phyloP scores from a whole-genome alignment of 2,888 invertebrate species.

The Neoascia interrupta region DNA sequence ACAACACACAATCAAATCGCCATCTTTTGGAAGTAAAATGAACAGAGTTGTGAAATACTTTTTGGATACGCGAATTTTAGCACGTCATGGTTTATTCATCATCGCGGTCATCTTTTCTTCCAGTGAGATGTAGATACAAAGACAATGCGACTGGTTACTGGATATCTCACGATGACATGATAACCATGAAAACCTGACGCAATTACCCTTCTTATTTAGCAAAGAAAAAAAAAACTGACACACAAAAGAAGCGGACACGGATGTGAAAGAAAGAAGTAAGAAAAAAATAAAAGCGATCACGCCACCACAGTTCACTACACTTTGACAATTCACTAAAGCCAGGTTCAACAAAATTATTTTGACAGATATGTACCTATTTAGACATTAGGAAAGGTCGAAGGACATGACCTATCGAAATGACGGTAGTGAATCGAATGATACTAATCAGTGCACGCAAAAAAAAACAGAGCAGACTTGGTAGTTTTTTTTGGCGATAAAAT shows the following conservation, averaged over 20 bases:
- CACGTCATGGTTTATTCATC: constrained; percentile 23
- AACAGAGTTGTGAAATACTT: constrained; percentile 13
- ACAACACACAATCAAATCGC: background rate
- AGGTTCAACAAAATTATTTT: too few relatives aligned
- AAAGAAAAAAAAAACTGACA: background rate
- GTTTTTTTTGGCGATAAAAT: background rate
- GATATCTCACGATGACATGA: background rate
- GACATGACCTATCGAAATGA: constrained; percentile 9
- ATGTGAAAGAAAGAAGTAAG: constrained; percentile 9
- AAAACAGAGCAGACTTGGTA: background rate
- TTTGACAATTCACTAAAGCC: constrained; percentile 3
- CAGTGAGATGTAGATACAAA: constrained; percentile 8
- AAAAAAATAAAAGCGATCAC: constrained; percentile 30
- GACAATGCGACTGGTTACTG: too few relatives aligned
- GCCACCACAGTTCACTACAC: constrained; percentile 1
- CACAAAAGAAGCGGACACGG: background rate
- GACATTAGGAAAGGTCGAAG: constrained; percentile 28
- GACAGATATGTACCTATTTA: too few relatives aligned
- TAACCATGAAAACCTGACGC: constrained; percentile 30
- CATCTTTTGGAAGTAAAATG: constrained; percentile 2
- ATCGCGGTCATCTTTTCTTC: too few relatives aligned
- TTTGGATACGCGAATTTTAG: background rate
- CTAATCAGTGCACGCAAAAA: background rate
- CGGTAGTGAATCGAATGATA: constrained; percentile 8
- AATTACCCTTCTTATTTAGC: constrained; percentile 18